Base-by-base conservation (phyloP, 2,113 vertebrate species). In the Rhabdornis inornatus region DNA sequence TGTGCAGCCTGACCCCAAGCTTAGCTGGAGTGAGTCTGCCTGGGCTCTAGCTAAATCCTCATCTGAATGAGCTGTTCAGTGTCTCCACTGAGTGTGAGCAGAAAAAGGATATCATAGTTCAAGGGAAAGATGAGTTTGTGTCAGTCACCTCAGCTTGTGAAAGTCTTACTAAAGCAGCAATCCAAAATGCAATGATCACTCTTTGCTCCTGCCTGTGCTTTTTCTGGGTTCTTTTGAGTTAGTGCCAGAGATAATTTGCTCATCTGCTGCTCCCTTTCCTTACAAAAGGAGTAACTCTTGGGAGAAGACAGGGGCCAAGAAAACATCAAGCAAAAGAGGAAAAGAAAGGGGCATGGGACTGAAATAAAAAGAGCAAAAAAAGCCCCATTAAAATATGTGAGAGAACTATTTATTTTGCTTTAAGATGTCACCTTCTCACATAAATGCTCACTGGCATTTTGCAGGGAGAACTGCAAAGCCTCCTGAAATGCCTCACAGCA, bases 371-470 rank as follows among this genome's bases (percentile, higher is more conserved):
- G 53, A 60, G 19, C 4, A 4, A 27, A 24, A 61, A 7, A 4
- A 47, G 22, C 25, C 5, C 13, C 35, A 47, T 65, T 8, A 18
- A 77, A 89, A 45, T 69, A 8, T 25, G 27, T 42, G 44, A 59
- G 53, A 92, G 53, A 94, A 50, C 21, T 24, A 16, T 59, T 71
- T 45, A 66, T 21, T 85, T 78, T 92, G 24, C 55, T 75, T 91
- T 35, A 27, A 52, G 49, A 55, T 81, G 28, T 86, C 45, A 83
- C 37, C 63, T 81, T 81, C 59, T 61, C 44, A 61, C 57, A 55
- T 53, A 85, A 85, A 79, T 61, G 87, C n/a, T 83, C 61, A 27
- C 25, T 85, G 84, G 59, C 40, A 45, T 85, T 89, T 82, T 79
- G 13, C 70, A 72, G 49, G 28, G 42, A 47, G 40, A 71, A 18